A percentile compares a stretch with the other conserved stretches of the same genome.
These are phyloP conservation scores for Caenorhabditis brenneri DNA, from an alignment of 1,140 invertebrate genomes.

Conservation along the genomic window DNA sequence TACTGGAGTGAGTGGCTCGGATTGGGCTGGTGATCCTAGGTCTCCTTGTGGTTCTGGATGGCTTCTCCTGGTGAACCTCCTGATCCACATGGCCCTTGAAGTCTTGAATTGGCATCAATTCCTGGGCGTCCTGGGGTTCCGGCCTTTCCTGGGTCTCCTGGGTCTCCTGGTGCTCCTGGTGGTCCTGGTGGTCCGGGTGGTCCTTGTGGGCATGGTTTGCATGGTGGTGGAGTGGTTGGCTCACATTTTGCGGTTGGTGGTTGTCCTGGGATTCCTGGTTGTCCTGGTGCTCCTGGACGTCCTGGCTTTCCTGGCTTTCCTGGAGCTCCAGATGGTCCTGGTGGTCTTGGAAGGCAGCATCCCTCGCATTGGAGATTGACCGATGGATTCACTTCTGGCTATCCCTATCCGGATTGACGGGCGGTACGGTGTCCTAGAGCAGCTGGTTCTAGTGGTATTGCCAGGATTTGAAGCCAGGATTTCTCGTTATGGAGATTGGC, in stretches of 20 bases:
- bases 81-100: too few relatives aligned
- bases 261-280: constrained; percentile 57
- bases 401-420: constrained; percentile 55
- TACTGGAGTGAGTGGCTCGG: too few relatives aligned
- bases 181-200: constrained; percentile 61
- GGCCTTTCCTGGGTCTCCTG: too few relatives aligned
- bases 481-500: too few relatives aligned
- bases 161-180: constrained; percentile 59
- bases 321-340: constrained; percentile 57
- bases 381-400: constrained; percentile 59
- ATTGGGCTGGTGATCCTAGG: too few relatives aligned
- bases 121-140: too few relatives aligned
- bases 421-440: constrained; percentile 54
- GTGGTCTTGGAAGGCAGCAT: constrained; percentile 60
- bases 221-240: constrained; percentile 60
- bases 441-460: too few relatives aligned
- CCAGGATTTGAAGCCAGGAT: too few relatives aligned
- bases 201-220: constrained; percentile 61
- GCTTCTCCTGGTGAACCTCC: too few relatives aligned
- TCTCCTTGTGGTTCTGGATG: too few relatives aligned
- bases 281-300: constrained; percentile 57
- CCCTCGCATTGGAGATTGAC: constrained; percentile 61
- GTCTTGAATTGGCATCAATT: too few relatives aligned
- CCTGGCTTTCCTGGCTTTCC: constrained; percentile 58
- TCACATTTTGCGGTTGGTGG: constrained; percentile 58